Percentiles rank a stretch among this genome's conserved stretches.
phyloP scores from a whole-genome alignment of 1,140 invertebrate genomes.

The Chironomus striatipennis region DNA sequence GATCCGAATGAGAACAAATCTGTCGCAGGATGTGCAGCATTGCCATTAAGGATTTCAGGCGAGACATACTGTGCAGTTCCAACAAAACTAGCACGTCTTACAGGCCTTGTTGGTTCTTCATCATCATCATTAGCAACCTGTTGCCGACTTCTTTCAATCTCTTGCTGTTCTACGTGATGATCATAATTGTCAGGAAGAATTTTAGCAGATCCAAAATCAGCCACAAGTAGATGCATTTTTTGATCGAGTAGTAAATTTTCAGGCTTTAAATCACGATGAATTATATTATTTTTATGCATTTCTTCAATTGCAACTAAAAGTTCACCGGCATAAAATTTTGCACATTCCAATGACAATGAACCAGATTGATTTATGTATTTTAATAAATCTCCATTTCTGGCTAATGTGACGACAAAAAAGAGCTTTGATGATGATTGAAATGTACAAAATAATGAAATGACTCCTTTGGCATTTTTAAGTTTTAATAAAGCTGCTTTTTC shows the following conservation, averaged over 20 bases:
- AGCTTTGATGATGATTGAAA: constrained; percentile 91
- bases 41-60: constrained; percentile 84
- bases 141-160: constrained; percentile 28
- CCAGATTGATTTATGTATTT: constrained; percentile 86
- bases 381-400: constrained; percentile 88
- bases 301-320: constrained; percentile 86
- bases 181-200: constrained; percentile 51
- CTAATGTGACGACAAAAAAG: constrained; percentile 95
- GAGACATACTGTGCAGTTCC: constrained; percentile 99
- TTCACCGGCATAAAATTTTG: constrained; percentile 90
- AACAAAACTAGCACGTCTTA: constrained; percentile 81
- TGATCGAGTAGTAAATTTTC: constrained; percentile 86
- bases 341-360: constrained; percentile 80
- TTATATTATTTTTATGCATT: constrained; percentile 80
- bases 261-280: constrained; percentile 88
- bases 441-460: constrained; percentile 90
- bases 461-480: constrained; percentile 55
- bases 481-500: constrained; percentile 40
- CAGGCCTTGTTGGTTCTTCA: constrained; percentile 33
- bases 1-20: constrained; percentile 99
- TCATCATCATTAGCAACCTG: constrained; percentile 27
- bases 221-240: constrained; percentile 93
- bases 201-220: constrained; percentile 96
- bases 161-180: not conserved
- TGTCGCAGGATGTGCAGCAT: constrained; percentile 66